Evolutionary conservation across 2,797 vertebrate genomes (phyloP), one percentile per base, ranked within the genome.

Genomic region (Onychomys leucogaster): DNA sequence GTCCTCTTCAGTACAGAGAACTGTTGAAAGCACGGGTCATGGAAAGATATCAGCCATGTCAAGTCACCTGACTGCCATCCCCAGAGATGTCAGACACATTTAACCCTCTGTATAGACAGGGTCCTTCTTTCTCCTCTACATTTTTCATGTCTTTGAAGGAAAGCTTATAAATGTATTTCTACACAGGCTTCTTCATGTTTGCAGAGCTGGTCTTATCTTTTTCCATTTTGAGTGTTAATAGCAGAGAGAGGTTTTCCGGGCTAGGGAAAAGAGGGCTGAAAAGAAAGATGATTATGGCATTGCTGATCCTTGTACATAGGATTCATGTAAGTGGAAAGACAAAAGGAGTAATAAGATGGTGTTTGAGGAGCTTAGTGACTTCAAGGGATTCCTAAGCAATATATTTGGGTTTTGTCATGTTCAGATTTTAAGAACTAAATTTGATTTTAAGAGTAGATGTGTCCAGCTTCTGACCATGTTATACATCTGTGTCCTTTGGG

Each of bases 281-380:
- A 91, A 23, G 16, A 41, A 80, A 88, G n/a, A 41, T 2, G 0
- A 80, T 27, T 5, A 27, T 82, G 23, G 65, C 9, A 17, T 16
- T 43, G 5, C 78, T 1, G 49, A 3, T 73, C 4, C 41, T 32
- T 93, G 1, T 52, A 7, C 5, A 13, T 65, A 34, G 2, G 5
- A 80, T 63, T 91, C 32, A 57, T 32, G 23, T 69, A 88, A 21
- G 2, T 49, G 5, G 13, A 43, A 90, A 88, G 46, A 77, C 65
- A 67, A 94, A 34, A 94, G 41, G 17, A 77, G 91, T 34, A 94
- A 75, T 32, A 86, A 90, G 90, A 95, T 81, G 27, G 17, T 55
- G 63, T 85, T 57, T 76, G 46, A 91, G 71, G 83, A 43, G 3
- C 1, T 94, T 3, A 2, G 0, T 77, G n/a, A 75, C 43, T 85